Percentiles rank a stretch among this genome's conserved stretches.
Conservation (phyloP, 2,797 vertebrate genomes). For the Hippoglossus hippoglossus region DNA sequence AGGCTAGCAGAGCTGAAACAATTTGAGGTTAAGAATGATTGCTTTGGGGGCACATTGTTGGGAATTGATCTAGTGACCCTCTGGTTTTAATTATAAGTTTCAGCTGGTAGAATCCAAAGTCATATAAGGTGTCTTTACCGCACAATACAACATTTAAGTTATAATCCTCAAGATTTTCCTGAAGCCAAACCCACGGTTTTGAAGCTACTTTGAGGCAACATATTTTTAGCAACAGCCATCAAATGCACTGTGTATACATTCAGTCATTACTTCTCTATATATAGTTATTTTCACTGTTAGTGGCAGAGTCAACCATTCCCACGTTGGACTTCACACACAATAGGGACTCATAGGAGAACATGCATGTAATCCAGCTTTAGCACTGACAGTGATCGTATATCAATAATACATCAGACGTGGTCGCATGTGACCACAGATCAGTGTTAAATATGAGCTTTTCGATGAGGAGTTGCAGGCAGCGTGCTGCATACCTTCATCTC, state of each 20-base stretch:
- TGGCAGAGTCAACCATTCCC: background rate
- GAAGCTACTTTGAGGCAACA: background rate
- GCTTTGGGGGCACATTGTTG: conserved; percentile 10
- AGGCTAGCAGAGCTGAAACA: conserved; percentile 45
- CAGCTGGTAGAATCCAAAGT: conserved; percentile 16
- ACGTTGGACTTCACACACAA: background rate
- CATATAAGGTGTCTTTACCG: background rate
- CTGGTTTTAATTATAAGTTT: conserved; percentile 54
- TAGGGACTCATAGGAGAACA: background rate
- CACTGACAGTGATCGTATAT: background rate
- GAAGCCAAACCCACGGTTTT: background rate
- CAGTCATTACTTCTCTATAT: background rate
- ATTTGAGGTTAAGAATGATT: conserved; percentile 50
- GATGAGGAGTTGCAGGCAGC: background rate
- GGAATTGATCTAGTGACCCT: conserved; percentile 37
- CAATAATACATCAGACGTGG: background rate
- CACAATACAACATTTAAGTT: background rate
- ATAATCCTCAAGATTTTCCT: background rate
- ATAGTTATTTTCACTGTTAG: background rate
- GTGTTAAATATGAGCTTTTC: background rate
- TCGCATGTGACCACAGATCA: background rate
- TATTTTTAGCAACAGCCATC: background rate
- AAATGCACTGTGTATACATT: background rate
- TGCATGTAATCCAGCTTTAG: background rate
- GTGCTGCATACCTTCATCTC: background rate